Base-by-base conservation (phyloP, 2,113 vertebrate genomes). In the Tichodroma muraria region DNA sequence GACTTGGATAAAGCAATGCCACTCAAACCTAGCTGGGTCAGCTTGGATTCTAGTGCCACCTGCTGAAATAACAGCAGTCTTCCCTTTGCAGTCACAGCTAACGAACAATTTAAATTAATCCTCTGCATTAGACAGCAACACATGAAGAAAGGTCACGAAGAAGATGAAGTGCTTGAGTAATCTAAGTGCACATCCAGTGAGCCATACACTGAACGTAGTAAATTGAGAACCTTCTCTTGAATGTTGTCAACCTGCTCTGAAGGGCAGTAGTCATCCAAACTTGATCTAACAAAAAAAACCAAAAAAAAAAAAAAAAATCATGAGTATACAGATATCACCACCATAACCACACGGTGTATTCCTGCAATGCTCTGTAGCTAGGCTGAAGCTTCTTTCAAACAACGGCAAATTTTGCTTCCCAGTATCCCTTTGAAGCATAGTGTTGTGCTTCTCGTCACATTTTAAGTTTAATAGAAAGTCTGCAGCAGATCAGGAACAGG, bases 231-330 rank as follows among this genome's bases (percentile, higher is more conserved):
- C 81, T 97, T 97, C 83, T 97, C 98, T 94, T 99, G 99, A 93
- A 99, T 98, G 11, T 91, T 94, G 44, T 99, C 98, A 91, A 99
- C 99, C 97, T 99, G 99, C 71, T 98, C 98, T n/a, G 98, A 93
- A 47, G 99, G 99, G 86, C 99, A 99, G 92, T 99, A 99, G n/a
- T 99, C 99, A 97, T 99, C 99, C 52, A 99, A 97, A 97, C 99
- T 99, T 75, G 99, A 99, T 95, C 99, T 99, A 97, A 20, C 70
- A 18, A 30, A 30, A 17, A 11, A 53, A 82, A 59, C 70, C 95
- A 69, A 94, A 72, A 85, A 61, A 87, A 60, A 28, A 45, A 72
- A 88, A 50, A 18, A 19, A 70, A 94, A 60, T 11, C 85, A 78
- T 59, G 40, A 85, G 14, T 45, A 19, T 20, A 73, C 15, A 88